phyloP scores from a whole-genome alignment of 2,113 vertebrate species.

The Chloroceryle aenea region DNA sequence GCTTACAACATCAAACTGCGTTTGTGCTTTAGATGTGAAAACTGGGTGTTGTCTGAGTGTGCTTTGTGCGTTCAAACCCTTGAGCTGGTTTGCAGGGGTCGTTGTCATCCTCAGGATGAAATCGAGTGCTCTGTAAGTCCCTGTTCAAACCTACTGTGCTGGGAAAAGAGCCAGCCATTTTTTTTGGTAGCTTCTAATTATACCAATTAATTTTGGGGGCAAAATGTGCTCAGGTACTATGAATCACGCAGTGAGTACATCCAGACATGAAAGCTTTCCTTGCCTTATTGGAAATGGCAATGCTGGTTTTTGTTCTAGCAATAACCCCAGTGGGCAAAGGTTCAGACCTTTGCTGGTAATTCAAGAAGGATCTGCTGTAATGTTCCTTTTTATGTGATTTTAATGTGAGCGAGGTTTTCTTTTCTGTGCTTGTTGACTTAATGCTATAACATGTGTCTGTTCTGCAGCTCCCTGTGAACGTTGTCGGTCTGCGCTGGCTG shows the following conservation, averaged over 20 bases:
- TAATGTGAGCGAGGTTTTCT: neutral
- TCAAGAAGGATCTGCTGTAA: neutral
- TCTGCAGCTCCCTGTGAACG: accelerated
- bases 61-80: neutral
- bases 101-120: neutral
- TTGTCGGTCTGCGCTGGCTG: neutral
- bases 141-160: neutral
- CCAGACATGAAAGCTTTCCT: accelerated
- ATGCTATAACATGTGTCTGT: accelerated
- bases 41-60: neutral
- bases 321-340: neutral
- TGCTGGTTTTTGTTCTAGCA: accelerated
- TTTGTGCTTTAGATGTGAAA: neutral
- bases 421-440: neutral
- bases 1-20: neutral
- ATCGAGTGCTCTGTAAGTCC: neutral
- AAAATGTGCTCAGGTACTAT: accelerated
- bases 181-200: neutral
- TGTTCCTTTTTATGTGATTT: neutral
- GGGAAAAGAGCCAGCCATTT: neutral
- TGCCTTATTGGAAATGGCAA: neutral
- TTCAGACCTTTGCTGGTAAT: neutral
- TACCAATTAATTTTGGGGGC: neutral
- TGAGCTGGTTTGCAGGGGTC: neutral
- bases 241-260: accelerated